A percentile compares a stretch with the other conserved stretches of the same genome.
These are phyloP conservation scores for Quadroppia sp. DNA, from an alignment of 2,888 invertebrate genomes.

Conservation along the genomic window DNA sequence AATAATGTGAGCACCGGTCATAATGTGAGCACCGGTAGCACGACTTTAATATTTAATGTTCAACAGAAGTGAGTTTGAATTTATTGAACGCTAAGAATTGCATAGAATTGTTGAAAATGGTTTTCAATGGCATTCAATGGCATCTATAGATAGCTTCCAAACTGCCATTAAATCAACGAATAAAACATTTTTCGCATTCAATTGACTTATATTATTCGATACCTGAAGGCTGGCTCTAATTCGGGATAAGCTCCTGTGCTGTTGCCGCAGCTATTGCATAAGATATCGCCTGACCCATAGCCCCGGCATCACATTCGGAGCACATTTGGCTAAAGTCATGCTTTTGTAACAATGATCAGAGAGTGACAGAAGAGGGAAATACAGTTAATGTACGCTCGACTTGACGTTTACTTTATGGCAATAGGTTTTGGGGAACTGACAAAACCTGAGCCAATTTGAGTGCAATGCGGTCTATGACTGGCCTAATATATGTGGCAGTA, in stretches of 20 bases:
- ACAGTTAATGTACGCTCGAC: conserved; percentile 26
- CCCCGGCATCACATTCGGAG: conserved; percentile 1
- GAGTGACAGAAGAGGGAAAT: neutral
- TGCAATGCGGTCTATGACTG: neutral
- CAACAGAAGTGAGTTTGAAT: conserved; percentile 17
- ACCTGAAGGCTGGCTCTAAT: conserved; percentile 11
- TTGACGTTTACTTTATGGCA: conserved; percentile 31
- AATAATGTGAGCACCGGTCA: conserved; percentile 22
- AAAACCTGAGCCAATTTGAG: conserved; percentile 21
- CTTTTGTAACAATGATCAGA: conserved; percentile 21
- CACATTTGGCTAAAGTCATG: conserved; percentile 26
- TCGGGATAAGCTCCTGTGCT: conserved; percentile 4
- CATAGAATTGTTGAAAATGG: neutral
- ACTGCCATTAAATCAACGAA: neutral
- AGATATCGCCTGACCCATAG: neutral
- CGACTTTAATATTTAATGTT: conserved; percentile 14
- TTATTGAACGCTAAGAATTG: conserved; percentile 6
- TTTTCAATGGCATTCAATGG: neutral
- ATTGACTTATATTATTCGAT: conserved; percentile 27
- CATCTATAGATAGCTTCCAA: conserved; percentile 1
- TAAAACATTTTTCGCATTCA: conserved; percentile 21
- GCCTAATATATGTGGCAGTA: conserved; percentile 24
- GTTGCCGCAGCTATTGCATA: neutral
- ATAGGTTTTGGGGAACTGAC: conserved; percentile 27
- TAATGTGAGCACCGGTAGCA: conserved; percentile 16